These are phyloP conservation scores for Acromyrmex heyeri DNA, from an alignment of 1,140 invertebrate genomes.

Conservation along the genomic window DNA sequence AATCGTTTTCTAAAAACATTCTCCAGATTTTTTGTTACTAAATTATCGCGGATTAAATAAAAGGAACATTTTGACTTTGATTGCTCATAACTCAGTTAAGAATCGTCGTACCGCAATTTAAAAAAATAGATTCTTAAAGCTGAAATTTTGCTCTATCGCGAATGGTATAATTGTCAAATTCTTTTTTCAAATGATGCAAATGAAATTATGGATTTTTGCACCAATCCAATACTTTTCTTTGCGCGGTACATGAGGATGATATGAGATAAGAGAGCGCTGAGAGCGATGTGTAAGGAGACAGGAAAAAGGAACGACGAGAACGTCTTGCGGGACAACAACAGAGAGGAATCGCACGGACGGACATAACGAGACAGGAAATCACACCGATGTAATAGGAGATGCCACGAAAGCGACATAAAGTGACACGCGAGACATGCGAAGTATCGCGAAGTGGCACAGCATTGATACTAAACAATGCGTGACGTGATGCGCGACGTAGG, in stretches of 20 bases:
- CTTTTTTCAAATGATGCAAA: too few species aligned
- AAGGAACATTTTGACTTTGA: too few species aligned
- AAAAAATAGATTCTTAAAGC: too few species aligned
- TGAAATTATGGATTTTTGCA: too few species aligned
- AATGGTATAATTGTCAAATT: too few species aligned
- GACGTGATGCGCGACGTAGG: slow-evolving; percentile 43
- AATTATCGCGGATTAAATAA: too few species aligned
- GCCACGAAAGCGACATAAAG: slow-evolving; percentile 58
- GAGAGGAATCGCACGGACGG: slow-evolving; percentile 1
- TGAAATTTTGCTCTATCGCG: too few species aligned
- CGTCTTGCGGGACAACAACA: slow-evolving; percentile 7
- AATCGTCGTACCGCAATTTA: too few species aligned
- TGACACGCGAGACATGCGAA: slow-evolving; percentile 58
- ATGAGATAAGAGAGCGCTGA: slow-evolving; percentile 8
- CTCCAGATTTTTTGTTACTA: too few species aligned
- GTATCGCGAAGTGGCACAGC: slow-evolving; percentile 59
- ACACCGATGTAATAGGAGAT: slow-evolving; percentile 50
- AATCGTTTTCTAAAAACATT: too few species aligned
- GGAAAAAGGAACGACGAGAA: slow-evolving; percentile 41
- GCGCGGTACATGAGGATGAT: not conserved
- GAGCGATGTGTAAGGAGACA: slow-evolving; percentile 59
- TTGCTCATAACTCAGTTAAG: too few species aligned
- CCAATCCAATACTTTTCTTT: not conserved
- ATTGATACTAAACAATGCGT: slow-evolving; percentile 64
- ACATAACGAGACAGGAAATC: slow-evolving; percentile 61